These are phyloP conservation scores for Mnemiopsis leidyi DNA, from an alignment of 37 sponge, comb jelly and placozoan species.

Conservation along the genomic window DNA sequence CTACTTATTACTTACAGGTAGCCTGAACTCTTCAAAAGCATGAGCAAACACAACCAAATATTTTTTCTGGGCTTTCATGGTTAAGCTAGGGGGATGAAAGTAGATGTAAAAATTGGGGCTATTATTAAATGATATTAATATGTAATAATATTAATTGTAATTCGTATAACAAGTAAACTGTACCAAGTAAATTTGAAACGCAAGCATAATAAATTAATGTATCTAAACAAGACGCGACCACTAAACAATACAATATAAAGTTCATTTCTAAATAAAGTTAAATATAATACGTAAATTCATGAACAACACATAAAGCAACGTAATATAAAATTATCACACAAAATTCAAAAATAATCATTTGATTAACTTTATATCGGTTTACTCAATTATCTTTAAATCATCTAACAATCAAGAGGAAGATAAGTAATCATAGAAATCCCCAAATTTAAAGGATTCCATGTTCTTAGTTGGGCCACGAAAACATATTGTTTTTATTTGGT, in stretches of 20 bases:
- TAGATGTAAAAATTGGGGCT: too few species aligned
- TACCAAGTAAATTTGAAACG: too few species aligned
- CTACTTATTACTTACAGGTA: slow-evolving; percentile 24
- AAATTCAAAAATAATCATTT: neutral
- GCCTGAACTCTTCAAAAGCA: slow-evolving; percentile 36
- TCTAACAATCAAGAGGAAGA: neutral
- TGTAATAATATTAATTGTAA: too few species aligned
- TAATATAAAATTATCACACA: neutral
- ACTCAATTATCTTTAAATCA: neutral
- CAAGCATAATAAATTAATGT: too few species aligned
- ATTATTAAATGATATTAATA: too few species aligned
- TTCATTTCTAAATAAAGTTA: too few species aligned
- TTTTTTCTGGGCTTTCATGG: neutral
- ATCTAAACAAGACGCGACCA: too few species aligned
- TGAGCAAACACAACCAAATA: slow-evolving; percentile 58
- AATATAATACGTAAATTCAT: neutral
- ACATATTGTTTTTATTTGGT: too few species aligned
- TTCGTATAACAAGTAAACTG: too few species aligned
- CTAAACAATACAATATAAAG: too few species aligned
- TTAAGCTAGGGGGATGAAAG: too few species aligned
- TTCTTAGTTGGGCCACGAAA: too few species aligned
- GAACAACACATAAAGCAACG: neutral
- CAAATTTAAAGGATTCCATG: neutral
- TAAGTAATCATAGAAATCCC: neutral
- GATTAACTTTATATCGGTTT: neutral